These are phyloP conservation scores for Hypsibius dujardini DNA, from an alignment of 1,140 invertebrate genomes.

Conservation along the genomic window DNA sequence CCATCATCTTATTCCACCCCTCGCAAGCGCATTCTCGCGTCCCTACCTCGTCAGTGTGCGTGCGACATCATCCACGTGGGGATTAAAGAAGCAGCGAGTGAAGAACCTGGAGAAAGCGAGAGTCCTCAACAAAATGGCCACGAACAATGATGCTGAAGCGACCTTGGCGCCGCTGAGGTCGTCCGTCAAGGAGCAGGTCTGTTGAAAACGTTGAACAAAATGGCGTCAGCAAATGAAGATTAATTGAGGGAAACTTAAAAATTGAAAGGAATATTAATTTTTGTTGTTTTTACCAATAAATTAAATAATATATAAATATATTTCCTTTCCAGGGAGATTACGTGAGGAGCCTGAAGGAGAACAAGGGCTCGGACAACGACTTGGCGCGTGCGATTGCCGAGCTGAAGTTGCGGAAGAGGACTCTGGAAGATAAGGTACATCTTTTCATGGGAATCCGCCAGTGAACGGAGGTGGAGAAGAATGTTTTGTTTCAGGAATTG, in stretches of 20 bases:
- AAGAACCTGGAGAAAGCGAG: constrained; percentile 20
- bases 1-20: too few species aligned
- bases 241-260: too few species aligned
- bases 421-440: constrained; percentile 63
- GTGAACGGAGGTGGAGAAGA: neutral
- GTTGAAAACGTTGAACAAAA: constrained; percentile 17
- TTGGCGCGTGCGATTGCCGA: constrained; percentile 82
- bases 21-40: too few species aligned
- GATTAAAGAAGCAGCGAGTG: constrained; percentile 22
- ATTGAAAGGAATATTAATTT: too few species aligned
- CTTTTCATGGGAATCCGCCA: neutral
- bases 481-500: constrained; percentile 43
- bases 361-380: constrained; percentile 69
- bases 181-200: constrained; percentile 72
- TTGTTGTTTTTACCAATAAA: too few species aligned
- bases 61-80: too few species aligned
- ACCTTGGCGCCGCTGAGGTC: constrained; percentile 63
- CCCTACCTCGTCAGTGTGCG: too few species aligned
- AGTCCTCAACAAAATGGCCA: constrained; percentile 43
- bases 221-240: too few species aligned
- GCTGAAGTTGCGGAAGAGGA: constrained; percentile 70
- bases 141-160: constrained; percentile 62
- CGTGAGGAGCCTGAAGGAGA: constrained; percentile 63
- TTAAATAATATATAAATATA: too few species aligned
- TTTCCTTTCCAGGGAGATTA: constrained; percentile 52